Percentiles rank a stretch among this genome's conserved stretches.
phyloP scores from a whole-genome alignment of 2,113 vertebrate genomes.

The Pterocles orientalis region DNA sequence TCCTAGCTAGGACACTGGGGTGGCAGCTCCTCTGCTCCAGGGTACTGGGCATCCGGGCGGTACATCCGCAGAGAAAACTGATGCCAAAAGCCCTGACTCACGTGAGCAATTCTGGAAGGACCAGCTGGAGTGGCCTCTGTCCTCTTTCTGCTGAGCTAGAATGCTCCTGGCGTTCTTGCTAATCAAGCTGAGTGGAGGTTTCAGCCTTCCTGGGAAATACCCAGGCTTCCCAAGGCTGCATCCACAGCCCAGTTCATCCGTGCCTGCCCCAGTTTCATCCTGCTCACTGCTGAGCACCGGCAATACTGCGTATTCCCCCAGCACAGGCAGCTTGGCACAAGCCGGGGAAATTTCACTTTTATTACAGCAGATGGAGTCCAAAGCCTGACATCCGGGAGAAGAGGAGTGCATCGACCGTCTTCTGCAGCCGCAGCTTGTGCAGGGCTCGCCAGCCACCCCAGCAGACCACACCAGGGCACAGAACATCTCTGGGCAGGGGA shows the following conservation, averaged over 20 bases:
- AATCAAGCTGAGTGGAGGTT: background rate
- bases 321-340: rapidly evolving
- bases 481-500: background rate
- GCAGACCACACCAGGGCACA: background rate
- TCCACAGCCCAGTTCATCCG: background rate
- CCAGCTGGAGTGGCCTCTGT: background rate
- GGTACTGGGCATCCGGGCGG: rapidly evolving
- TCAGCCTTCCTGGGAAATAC: background rate
- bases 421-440: background rate
- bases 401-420: rapidly evolving
- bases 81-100: background rate
- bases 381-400: background rate
- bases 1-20: background rate
- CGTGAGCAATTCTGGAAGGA: rapidly evolving
- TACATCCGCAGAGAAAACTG: background rate
- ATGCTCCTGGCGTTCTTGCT: background rate
- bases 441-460: background rate
- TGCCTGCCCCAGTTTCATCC: background rate
- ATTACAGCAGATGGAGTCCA: constrained; percentile 50
- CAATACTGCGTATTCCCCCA: rapidly evolving
- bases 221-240: background rate
- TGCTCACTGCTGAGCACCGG: background rate
- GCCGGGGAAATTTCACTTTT: constrained; percentile 22
- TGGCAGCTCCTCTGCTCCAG: background rate
- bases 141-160: background rate